Percentiles rank a stretch among this genome's conserved stretches.
These are phyloP conservation scores for Peromyscus polionotus DNA, from an alignment of 2,113 vertebrate genomes.

Conservation along the genomic window DNA sequence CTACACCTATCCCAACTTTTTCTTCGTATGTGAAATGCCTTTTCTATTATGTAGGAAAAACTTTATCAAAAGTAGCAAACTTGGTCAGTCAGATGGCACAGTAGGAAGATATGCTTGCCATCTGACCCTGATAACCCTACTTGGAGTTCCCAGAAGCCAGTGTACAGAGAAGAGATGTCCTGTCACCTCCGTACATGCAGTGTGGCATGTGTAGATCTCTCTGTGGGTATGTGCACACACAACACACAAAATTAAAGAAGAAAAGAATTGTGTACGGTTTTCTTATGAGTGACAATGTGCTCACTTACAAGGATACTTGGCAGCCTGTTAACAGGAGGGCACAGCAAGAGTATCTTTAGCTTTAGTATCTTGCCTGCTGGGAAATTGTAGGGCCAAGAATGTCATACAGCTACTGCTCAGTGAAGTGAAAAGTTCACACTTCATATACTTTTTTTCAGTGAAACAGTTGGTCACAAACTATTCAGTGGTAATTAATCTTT, in stretches of 20 bases:
- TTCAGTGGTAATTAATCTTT: slow-evolving; percentile 39
- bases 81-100: background rate
- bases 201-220: background rate
- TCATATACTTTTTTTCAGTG: slow-evolving; percentile 2
- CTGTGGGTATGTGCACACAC: background rate
- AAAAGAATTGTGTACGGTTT: background rate
- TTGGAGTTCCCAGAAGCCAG: background rate
- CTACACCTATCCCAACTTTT: background rate
- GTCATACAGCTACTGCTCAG: background rate
- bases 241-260: background rate
- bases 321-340: background rate
- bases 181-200: background rate
- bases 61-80: background rate
- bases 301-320: background rate
- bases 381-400: background rate
- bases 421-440: background rate
- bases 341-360: background rate
- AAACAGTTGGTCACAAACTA: slow-evolving; percentile 26
- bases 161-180: background rate
- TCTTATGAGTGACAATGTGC: background rate
- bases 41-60: background rate
- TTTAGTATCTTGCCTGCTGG: slow-evolving; percentile 47
- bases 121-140: background rate
- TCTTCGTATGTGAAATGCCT: background rate
- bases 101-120: background rate